Evolutionary conservation across 2,888 invertebrate species (phyloP), one percentile per base, ranked within the genome.

Genomic region (Cyclophora punctaria): DNA sequence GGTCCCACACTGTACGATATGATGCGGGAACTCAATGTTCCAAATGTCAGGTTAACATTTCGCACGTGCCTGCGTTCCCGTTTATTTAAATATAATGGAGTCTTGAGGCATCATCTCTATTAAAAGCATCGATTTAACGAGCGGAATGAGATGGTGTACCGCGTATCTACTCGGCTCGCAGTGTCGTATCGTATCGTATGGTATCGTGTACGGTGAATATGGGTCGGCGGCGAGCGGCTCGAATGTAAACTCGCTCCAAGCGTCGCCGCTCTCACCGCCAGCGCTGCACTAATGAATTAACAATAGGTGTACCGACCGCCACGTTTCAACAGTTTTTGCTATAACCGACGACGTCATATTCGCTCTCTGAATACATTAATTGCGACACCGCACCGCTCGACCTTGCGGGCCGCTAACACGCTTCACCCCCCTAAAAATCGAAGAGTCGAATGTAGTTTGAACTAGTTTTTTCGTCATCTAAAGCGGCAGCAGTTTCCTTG

Each of bases 71-170:
- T 62, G 55, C 59, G 67, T 60, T 71, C 67, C 64, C 62, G 68
- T 73, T 73, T 73, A 75, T 78, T 73, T 75, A 69, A 71, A 78
- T 75, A 73, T 73, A 80, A 76, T 74, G 73, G 67, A 75, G 71
- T 75, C 72, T 76, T 73, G 70, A 75, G 72, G 71, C 74, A 80
- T 80, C 80, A 78, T 79, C 69, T 81, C 80, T 83, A 82, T 82
- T 82, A 82, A 79, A 81, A 83, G 80, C 81, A 77, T 80, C 76
- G 77, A 83, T 80, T 78, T 79, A 82, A 80, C 82, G 78, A 79
- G 79, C 75, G 73, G 75, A 77, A 78, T 79, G 76, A 76, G 75
- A 80, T 74, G 69, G 77, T 67, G 48, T 56, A 52, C 63, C 62
- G 64, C 58, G 61, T 60, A 63, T 59, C 59, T 60, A 44, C 33